These are phyloP conservation scores for Mimachlamys varia DNA, from an alignment of 2,888 invertebrate genomes.

Conservation along the genomic window DNA sequence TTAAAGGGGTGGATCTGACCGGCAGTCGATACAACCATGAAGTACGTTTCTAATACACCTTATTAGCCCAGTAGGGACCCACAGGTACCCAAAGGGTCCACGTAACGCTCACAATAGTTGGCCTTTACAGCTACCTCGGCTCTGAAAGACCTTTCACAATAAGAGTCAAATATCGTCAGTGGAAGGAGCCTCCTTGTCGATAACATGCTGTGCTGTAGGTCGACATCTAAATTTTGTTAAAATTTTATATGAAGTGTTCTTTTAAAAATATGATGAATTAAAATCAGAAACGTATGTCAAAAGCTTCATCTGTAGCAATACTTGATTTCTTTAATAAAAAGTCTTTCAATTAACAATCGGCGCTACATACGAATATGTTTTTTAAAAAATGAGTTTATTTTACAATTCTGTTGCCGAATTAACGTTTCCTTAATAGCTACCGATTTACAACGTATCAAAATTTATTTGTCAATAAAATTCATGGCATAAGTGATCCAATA, in stretches of 20 bases:
- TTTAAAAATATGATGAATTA: background rate
- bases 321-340: too few relatives aligned
- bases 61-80: slow-evolving; percentile 7
- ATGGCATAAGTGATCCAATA: background rate
- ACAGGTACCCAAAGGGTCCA: background rate
- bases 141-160: background rate
- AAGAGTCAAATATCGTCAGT: background rate
- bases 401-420: too few relatives aligned
- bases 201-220: slow-evolving; percentile 19
- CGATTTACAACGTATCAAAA: too few relatives aligned
- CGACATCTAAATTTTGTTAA: background rate
- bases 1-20: background rate
- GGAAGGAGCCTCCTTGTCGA: background rate
- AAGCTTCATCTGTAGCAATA: too few relatives aligned
- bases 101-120: background rate
- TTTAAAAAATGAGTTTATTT: too few relatives aligned
- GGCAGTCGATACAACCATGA: background rate
- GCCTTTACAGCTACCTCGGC: background rate
- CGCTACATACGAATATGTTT: too few relatives aligned
- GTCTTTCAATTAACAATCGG: too few relatives aligned
- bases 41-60: background rate
- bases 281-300: too few relatives aligned
- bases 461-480: background rate
- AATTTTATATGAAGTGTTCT: background rate
- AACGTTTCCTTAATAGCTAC: too few relatives aligned